Evolutionary conservation across 2,113 vertebrate genomes (phyloP), one percentile per base, ranked within the genome.

Genomic region (Pogona vitticeps): DNA sequence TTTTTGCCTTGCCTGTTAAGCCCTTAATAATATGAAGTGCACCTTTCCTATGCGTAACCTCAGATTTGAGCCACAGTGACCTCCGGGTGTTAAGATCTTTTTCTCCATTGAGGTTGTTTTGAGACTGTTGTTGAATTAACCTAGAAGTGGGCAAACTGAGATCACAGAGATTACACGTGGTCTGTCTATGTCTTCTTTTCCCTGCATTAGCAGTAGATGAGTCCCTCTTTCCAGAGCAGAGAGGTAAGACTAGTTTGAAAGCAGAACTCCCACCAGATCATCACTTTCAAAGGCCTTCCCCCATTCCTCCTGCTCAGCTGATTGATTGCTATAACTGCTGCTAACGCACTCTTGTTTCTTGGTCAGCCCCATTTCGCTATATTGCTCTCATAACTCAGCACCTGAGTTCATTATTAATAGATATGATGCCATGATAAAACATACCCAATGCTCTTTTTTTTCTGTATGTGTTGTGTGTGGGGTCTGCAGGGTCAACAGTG

Each of bases 401-500:
- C 36, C 20, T 38, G 42, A 33, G 18, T n/a, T 67, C 15, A n/a
- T 7, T 67, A 40, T 81, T 46, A 31, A 28, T 31, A 46, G 6
- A 26, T 72, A 71, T 56, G 68, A 72, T 63, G 67, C 82, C 0
- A 1, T 0, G 0, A 31, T 12, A n/a, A 20, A 68, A 36, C 0
- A 0, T 75, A 33, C 85, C 89, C 91, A 94, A 92, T 7, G 0
- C 18, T 8, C 46, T 6, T 0, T 89, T 93, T 38, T 92, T 91
- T 88, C 91, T 90, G 90, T 90, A 26, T 85, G 52, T 1, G 94
- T 88, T 92, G 88, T 79, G 80, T 86, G 84, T 79, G 0, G 86
- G 65, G 65, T 76, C 86, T 78, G 86, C 95, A 98, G 97, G 97
- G 70, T 96, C 88, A 97, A 96, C 84, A 92, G 88, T 61, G 95